Evolutionary conservation across 2,888 invertebrate genomes (phyloP), one percentile per base, ranked within the genome.

Genomic region (Parapristionchus giblindavisi): DNA sequence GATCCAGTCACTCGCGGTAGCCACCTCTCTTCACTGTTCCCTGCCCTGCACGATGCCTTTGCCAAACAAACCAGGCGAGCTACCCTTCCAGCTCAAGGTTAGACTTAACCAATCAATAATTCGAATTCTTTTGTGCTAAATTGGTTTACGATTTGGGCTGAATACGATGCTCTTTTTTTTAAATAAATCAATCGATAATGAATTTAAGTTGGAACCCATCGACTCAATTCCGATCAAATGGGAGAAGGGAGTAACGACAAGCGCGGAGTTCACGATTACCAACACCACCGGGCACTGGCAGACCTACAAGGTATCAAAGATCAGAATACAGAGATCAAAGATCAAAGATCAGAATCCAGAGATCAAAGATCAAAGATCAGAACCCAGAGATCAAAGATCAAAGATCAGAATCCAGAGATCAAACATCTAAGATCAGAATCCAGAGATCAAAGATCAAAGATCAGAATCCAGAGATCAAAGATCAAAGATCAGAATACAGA

Each of bases 51-150:
- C 63, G n/a, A 17, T 48, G 27, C 8, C 43, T 3, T 48, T 65
- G 43, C 63, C 63, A 21, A 65, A 65, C 63, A 65, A 65, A 32
- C 63, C 63, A 21, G 27, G 63, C 43, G 63, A 65, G 63, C 63
- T 48, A 29, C 14, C 11, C 27, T 65, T 65, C 63, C 40, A 65
- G 43, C 11, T 65, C 43, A 40, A 65, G 43, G 63, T 65, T 58
- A 43, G 27, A 17, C 1, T 32, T n/a, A n/a, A n/a, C n/a, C n/a
- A n/a, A n/a, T n/a, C n/a, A n/a, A n/a, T n/a, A n/a, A n/a, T n/a
- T n/a, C n/a, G n/a, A n/a, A n/a, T n/a, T n/a, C n/a, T n/a, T n/a
- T n/a, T n/a, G n/a, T n/a, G n/a, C n/a, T n/a, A n/a, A n/a, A n/a
- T n/a, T n/a, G n/a, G n/a, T n/a, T n/a, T n/a, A n/a, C n/a, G n/a